Evolutionary conservation across 1,140 invertebrate species (phyloP), one percentile per base, ranked within the genome.

Genomic region (Rhagoletis zephyria): DNA sequence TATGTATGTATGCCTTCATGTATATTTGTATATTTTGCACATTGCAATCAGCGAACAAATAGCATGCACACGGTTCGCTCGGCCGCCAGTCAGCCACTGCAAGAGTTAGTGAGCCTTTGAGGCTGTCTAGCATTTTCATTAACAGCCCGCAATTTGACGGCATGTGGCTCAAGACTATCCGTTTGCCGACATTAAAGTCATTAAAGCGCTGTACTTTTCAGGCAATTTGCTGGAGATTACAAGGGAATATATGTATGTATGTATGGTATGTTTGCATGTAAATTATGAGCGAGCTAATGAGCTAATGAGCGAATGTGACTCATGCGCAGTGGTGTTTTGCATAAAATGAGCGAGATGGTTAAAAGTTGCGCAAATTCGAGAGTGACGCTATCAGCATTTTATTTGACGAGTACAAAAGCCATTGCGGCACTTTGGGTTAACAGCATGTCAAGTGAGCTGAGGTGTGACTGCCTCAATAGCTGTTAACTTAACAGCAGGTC

Each of bases 111-210:
- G 48, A 81, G 61, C 61, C 61, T 16, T 63, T 63, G 61, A 63
- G 48, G 2, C 45, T 81, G 74, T 59, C n/a, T 51, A 56, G 51
- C 16, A 56, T 81, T 81, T 81, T 51, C 74, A 81, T 81, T 81
- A 81, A 81, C 74, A 81, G 12, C 74, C n/a, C 48, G 45, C 10
- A 4, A 45, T 2, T 81, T 81, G n/a, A 45, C 12, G 45, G 70
- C 4, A 48, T 48, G 42, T 16, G 45, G 1, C 14, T 48, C 6
- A 51, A 30, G 64, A 19, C 64, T 67, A 67, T 7, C n/a, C 30
- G 10, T 40, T 30, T 14, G 30, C 30, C 64, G n/a, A 67, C 64
- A 67, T 40, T 30, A 67, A 67, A 67, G 64, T 16, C 10, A 14
- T 63, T 40, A 67, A 19, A 67, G 45, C 42, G 40, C 40, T 6